Base-by-base conservation (phyloP, 2,797 vertebrate genomes). In the Etheostoma perlongum region DNA sequence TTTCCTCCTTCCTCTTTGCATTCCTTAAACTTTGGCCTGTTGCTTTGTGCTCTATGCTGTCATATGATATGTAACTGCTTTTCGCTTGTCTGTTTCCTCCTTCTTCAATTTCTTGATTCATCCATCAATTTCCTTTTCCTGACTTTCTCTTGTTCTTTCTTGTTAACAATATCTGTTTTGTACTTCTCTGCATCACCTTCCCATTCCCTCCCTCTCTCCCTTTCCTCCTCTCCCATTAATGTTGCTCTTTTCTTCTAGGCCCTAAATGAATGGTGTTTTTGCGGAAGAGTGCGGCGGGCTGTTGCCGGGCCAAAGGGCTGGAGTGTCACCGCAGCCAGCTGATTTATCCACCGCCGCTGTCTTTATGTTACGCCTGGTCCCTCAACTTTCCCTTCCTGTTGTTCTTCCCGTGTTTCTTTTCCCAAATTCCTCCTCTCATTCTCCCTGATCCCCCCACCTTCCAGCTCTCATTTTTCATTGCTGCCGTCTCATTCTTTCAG, bases 301-400 rank as follows among this genome's bases (percentile, higher is more conserved):
- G 88, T 83, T 87, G 87, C 85, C 67, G 77, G 87, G 89, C 82
- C 74, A 74, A 80, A 85, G 89, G 87, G 89, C 90, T 63, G 72
- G 70, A 84, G 91, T 91, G 91, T 94, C 93, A 92, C 90, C 25
- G 55, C 90, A 76, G 80, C 74, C 68, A 79, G 89, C 91, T 94
- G 94, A 95, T 95, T 95, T 95, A 94, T 94, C 92, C 93, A 85
- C 88, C 60, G 82, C 90, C 49, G 80, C 94, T 95, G 94, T 95
- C 94, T 95, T 92, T 90, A 82, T 93, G 93, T 93, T 94, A 93
- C 91, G 86, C 92, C 91, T 87, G 90, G 88, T 93, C 91, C 91
- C 93, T 90, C 87, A 85, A 86, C 93, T 92, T 93, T 94, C 92
- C 86, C 90, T 95, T 95, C 94, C 95, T 96, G 94, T 95, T 95